These are phyloP conservation scores for Oenanthe melanoleuca DNA, from an alignment of 2,113 vertebrate species.

Conservation along the genomic window DNA sequence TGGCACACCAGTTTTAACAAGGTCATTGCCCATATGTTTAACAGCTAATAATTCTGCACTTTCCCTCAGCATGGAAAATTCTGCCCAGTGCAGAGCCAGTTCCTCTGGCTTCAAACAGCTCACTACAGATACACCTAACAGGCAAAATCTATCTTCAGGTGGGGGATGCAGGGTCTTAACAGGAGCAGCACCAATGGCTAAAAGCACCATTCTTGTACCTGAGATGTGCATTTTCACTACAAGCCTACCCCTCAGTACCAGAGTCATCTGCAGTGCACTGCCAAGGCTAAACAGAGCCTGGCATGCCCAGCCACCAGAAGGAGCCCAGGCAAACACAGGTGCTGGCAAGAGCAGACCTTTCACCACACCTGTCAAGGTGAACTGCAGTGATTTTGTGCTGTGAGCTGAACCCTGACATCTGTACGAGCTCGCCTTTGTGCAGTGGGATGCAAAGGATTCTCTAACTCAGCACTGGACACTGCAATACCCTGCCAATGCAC, in stretches of 20 bases:
- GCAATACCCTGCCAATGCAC: not conserved
- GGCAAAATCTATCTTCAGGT: not conserved
- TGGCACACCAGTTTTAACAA: not conserved
- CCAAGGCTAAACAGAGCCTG: not conserved
- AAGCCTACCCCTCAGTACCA: not conserved
- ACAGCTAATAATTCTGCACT: not conserved
- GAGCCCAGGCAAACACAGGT: not conserved
- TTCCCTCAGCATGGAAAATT: not conserved
- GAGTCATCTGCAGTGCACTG: not conserved
- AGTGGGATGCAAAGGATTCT: not conserved
- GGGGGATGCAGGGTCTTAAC: not conserved
- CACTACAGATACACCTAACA: not conserved
- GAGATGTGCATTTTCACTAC: not conserved
- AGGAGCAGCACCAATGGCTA: not conserved
- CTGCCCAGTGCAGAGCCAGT: accelerated
- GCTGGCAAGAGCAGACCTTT: accelerated
- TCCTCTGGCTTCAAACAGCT: not conserved
- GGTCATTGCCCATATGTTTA: not conserved
- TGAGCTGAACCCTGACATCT: accelerated
- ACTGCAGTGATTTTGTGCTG: accelerated
- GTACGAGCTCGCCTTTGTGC: accelerated
- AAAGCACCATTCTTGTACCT: not conserved
- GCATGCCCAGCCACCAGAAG: not conserved
- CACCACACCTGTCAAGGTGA: accelerated
- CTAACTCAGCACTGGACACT: not conserved